phyloP scores from a whole-genome alignment of 2,113 vertebrate species.

The Speoplatyrhinus poulsoni region DNA sequence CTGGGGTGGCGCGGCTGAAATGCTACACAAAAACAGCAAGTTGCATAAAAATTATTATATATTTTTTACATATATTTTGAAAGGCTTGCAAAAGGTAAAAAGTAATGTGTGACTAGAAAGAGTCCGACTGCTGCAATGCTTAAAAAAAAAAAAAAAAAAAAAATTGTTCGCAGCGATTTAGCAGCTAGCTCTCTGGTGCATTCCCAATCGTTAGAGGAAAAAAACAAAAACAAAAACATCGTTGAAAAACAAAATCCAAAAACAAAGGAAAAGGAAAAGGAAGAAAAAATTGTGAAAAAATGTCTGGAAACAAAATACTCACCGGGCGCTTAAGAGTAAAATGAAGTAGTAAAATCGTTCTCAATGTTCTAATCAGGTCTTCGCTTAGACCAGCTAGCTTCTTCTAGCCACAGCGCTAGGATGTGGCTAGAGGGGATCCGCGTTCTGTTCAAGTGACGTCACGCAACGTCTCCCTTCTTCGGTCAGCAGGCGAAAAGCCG shows the following conservation, averaged over 20 bases:
- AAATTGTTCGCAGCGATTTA: not conserved
- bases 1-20: constrained; percentile 32
- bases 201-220: constrained; percentile 55
- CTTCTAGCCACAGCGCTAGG: constrained; percentile 45
- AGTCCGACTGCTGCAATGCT: constrained; percentile 23
- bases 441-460: too few species aligned
- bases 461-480: too few species aligned
- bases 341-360: constrained; percentile 68
- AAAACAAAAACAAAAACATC: constrained; percentile 50
- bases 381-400: constrained; percentile 57
- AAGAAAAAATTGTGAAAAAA: constrained; percentile 65
- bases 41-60: constrained; percentile 49
- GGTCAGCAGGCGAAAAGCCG: too few species aligned
- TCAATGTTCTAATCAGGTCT: constrained; percentile 51
- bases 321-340: constrained; percentile 76
- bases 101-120: constrained; percentile 35
- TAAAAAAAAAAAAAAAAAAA: constrained; percentile 11
- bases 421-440: not conserved
- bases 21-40: constrained; percentile 51
- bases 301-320: constrained; percentile 76
- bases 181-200: constrained; percentile 55
- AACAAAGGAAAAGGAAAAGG: constrained; percentile 66
- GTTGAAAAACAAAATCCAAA: constrained; percentile 49
- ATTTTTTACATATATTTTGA: constrained; percentile 27
- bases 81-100: constrained; percentile 44